Base-by-base conservation (phyloP, 2,113 vertebrate species). In the Passer domesticus region DNA sequence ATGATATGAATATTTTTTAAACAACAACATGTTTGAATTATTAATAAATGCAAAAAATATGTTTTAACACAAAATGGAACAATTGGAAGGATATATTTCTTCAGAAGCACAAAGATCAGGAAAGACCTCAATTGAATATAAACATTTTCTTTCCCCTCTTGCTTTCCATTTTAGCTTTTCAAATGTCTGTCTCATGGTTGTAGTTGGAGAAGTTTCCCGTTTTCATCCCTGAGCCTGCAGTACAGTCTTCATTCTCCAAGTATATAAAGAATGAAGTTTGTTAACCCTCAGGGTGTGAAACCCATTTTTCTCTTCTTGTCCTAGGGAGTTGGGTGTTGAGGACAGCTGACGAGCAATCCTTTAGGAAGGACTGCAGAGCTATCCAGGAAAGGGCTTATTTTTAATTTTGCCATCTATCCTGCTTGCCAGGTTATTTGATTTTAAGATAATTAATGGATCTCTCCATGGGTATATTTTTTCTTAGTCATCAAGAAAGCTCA, bases 81-180 rank as follows among this genome's bases (percentile, higher is more conserved):
- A 92, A 94, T 83, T 90, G 95, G 93, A 95, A 92, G 93, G 95
- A 94, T 95, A 83, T 89, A 92, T 96, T 94, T 96, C 88, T 96
- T 95, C 89, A 79, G 94, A 93, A 95, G 89, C 73, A 69, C 0
- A 4, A 89, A 66, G 56, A 87, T 89, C 86, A 95, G 90, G 88
- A 96, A 94, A 73, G 68, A 72, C 82, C 37, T 91, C 76, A 64
- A 24, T 49, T 94, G 89, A 94, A 90, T 92, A 69, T 64, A 87
- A 93, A 87, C 55, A 46, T 16, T 17, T 7, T 27, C 55, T 92
- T 83, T 16, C 16, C 31, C 22, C 28, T 75, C 49, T 93, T 74
- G 72, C 68, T 89, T 94, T 86, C 52, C 46, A 62, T 94, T 95
- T 93, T 82, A 78, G 62, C 44, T 23, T 89, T 92, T 92, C 46